Evolutionary conservation across 2,113 vertebrate species (phyloP), one percentile per base, ranked within the genome.

Genomic region (Semicossyphus pulcher): DNA sequence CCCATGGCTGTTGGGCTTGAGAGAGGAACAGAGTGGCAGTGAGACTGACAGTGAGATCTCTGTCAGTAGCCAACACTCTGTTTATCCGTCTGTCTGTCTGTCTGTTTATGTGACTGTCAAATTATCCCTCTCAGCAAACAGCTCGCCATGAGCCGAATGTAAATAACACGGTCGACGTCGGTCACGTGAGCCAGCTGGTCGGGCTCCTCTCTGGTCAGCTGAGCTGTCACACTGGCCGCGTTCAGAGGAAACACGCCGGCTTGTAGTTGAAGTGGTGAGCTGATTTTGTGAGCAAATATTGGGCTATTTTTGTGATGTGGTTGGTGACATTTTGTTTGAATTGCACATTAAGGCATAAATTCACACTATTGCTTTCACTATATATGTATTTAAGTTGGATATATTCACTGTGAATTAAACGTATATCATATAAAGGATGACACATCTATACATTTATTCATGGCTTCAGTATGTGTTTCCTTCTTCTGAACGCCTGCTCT

Each of bases 61-160:
- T 94, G 93, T 94, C 91, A 75, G 80, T 60, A 82, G 89, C 90
- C 86, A 92, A 87, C 85, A 85, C 87, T 91, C 86, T 92, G 91
- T 93, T 93, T 93, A 93, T 93, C 89, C 86, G 87, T 94, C 92
- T 92, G 92, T 94, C 92, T 94, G 91, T 94, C 92, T 94, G 92
- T 90, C 92, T 93, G 93, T 94, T 94, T 94, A 94, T 95, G 92
- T 92, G 92, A 92, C 93, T 93, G 93, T 94, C 93, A 94, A 94
- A 93, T 94, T 93, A 95, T 93, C 92, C 92, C 90, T 92, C 92
- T 93, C 89, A 74, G 91, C 92, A 94, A 95, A 95, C 91, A 95
- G 87, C 82, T 88, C 88, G 47, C 87, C 74, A 82, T 81, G 80
- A 83, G 80, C 69, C 71, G 68, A 93, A 91, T 92, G 91, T 92